Base-by-base conservation (phyloP, 1,140 invertebrate species). In the Linepithema humile region DNA sequence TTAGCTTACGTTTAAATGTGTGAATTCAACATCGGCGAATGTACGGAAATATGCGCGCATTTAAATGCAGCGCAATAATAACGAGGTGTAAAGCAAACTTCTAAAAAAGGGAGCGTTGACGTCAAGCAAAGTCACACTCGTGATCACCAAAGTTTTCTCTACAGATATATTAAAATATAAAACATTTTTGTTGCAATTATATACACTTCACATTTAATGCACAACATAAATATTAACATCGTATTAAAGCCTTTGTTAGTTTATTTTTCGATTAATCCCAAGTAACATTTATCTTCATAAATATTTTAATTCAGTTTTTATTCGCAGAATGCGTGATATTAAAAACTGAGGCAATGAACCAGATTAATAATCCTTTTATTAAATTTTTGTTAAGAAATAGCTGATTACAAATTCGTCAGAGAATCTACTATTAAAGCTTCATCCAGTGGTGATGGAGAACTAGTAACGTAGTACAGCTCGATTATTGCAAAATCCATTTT, bases 401-500 rank as follows among this genome's bases (percentile, higher is more conserved):
- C 38, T 23, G 57, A 64, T 64, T 23, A 20, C 29, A 2, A 35
- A 38, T 65, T 77, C 45, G 26, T 40, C 60, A 65, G 20, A 50
- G 6, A 26, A 29, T 20, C 1, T 3, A 32, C 20, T 50, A 26
- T 75, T 65, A 29, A 55, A 55, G 12, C 23, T 55, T 55, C 48
- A 67, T 38, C 9, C 32, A 7, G 0, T 17, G 2, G 20, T 35
- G 29, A 20, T 60, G 40, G 38, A 17, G 29, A 23, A 43, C 59
- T 50, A 64, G 64, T 64, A 15, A 15, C 43, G 29, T 20, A 3
- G 20, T 6, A 5, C 6, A 29, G 26, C 15, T 32, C 12, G 48
- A 80, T 55, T 23, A 3, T 67, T 40, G 32, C 43, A 23, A 1
- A 53, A 75, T 62, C 20, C 32, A 69, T 78, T 78, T 55, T 67